Conservation (phyloP, 1,140 invertebrate species). For the Tachypleus tridentatus region DNA sequence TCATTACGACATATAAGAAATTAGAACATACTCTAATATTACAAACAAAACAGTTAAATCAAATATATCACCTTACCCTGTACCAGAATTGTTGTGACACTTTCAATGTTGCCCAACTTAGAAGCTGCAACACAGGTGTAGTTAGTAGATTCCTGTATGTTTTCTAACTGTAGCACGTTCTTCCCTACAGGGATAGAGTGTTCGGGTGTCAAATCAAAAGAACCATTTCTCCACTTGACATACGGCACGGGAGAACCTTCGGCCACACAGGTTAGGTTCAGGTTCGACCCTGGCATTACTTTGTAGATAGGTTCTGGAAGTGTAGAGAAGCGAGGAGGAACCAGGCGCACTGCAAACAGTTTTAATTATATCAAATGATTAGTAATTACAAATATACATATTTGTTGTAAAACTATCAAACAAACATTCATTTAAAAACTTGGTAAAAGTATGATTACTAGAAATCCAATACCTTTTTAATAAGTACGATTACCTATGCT, state of each 20-base stretch:
- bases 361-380: too few species aligned
- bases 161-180: constrained; percentile 71
- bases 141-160: constrained; percentile 84
- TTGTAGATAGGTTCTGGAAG: constrained; percentile 67
- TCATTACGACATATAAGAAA: too few species aligned
- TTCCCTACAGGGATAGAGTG: constrained; percentile 37
- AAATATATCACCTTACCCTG: constrained; percentile 59
- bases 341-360: constrained; percentile 63
- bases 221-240: constrained; percentile 88
- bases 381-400: too few species aligned
- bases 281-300: constrained; percentile 73
- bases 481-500: too few species aligned
- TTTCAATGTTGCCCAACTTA: constrained; percentile 79
- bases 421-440: too few species aligned
- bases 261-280: constrained; percentile 92
- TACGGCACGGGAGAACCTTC: constrained; percentile 94
- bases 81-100: constrained; percentile 76
- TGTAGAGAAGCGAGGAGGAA: constrained; percentile 87
- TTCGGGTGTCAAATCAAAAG: constrained; percentile 59
- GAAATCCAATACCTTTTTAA: too few species aligned
- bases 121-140: constrained; percentile 91
- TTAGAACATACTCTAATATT: too few species aligned
- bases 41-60: too few species aligned
- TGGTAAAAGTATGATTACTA: too few species aligned
- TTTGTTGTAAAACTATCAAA: too few species aligned